Base-by-base conservation (phyloP, 2,888 invertebrate species). In the Neocrepidodera transversa region DNA sequence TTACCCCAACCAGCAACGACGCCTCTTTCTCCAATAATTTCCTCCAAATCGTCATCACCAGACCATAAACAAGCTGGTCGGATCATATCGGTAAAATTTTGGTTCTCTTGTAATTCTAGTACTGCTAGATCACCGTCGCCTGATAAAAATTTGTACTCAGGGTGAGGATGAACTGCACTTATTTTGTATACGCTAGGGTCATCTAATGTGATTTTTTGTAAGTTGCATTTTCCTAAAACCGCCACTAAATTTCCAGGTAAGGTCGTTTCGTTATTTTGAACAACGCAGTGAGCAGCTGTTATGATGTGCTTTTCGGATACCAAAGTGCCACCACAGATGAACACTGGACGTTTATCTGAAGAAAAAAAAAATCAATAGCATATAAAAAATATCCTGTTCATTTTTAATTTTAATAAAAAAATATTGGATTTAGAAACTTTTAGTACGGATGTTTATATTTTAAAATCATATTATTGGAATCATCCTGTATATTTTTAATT, bases 61-160 rank as follows among this genome's bases (percentile, higher is more conserved):
- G 82, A 81, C 86, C 86, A 86, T 8, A 87, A 77, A 66, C 87
- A 87, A 7, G 85, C 82, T 0, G 87, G 85, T 17, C 83, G 77
- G 36, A 87, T 84, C 70, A 80, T 82, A 60, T 82, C 81, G 0
- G 82, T 81, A 72, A 83, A 84, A 4, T 79, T 74, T 0, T 84
- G 82, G 0, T 79, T 70, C 36, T 83, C 81, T 0, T 81, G 76
- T 32, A 87, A 76, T 32, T 78, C 80, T 53, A 87, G 72, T n/a
- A 87, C 77, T 1, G 84, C 84, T 26, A 86, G 75, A 69, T 87
- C 87, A 0, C 82, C 81, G 62, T 82, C 82, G 71, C 82, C 84
- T 0, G 81, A 81, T 0, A 81, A 79, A 16, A 82, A 79, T 71
- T 83, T 83, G 78, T 86, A 87, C 14, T 83, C 78, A 0, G 84